phyloP scores from a whole-genome alignment of 2,113 vertebrate genomes.

The Sus scrofa region DNA sequence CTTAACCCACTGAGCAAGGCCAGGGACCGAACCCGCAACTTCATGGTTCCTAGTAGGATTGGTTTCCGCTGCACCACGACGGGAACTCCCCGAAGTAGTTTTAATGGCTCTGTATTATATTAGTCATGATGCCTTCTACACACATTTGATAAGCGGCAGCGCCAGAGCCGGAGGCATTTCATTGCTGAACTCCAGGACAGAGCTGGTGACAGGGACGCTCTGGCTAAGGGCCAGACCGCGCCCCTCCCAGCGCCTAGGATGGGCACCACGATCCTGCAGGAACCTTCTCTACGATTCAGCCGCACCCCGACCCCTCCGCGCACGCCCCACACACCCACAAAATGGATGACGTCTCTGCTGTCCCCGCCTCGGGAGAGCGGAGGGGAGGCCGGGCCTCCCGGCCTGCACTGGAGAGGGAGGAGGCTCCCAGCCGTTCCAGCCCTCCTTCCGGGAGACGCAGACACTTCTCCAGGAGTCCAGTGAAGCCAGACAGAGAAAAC shows the following conservation, averaged over 20 bases:
- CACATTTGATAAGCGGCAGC: not conserved
- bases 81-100: not conserved
- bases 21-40: too few species aligned
- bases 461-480: not conserved
- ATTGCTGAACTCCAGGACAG: not conserved
- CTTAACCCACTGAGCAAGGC: too few species aligned
- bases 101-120: not conserved
- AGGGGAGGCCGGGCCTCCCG: not conserved
- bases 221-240: not conserved
- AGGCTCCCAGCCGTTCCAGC: accelerated
- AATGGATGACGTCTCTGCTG: not conserved
- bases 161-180: accelerated
- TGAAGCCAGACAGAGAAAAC: not conserved
- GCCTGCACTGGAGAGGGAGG: not conserved
- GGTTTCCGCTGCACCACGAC: too few species aligned
- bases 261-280: too few species aligned
- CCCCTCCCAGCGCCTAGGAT: accelerated
- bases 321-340: not conserved
- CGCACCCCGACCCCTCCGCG: not conserved
- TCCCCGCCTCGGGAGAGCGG: not conserved
- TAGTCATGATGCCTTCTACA: not conserved
- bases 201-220: not conserved
- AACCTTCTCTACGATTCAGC: not conserved
- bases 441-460: not conserved
- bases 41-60: too few species aligned